phyloP scores from a whole-genome alignment of 2,113 vertebrate species.

The Tretioscincus oriximinensis region DNA sequence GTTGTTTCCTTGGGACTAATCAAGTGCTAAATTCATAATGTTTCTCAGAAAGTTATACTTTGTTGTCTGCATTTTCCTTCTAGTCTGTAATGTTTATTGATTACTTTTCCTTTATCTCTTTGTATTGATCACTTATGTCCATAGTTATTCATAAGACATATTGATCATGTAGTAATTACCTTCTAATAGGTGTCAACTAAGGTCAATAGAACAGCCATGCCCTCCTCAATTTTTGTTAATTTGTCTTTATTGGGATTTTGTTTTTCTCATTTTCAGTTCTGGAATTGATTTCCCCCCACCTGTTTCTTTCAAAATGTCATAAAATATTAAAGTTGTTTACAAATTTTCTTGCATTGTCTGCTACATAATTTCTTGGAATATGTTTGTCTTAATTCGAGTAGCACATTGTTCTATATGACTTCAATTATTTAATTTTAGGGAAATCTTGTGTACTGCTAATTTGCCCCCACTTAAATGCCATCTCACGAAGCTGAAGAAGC shows the following conservation, averaged over 20 bases:
- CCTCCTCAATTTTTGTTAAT: slow-evolving; percentile 71
- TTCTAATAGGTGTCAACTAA: slow-evolving; percentile 68
- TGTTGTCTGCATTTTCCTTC: background rate
- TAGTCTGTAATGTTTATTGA: slow-evolving; percentile 64
- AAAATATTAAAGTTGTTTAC: slow-evolving; percentile 54
- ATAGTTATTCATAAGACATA: slow-evolving; percentile 65
- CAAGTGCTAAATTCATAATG: background rate
- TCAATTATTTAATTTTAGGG: background rate
- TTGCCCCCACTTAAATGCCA: too few species aligned
- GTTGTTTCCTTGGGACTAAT: too few species aligned
- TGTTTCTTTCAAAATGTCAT: slow-evolving; percentile 34
- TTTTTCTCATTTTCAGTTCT: slow-evolving; percentile 65
- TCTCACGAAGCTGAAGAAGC: too few species aligned
- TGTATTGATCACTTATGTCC: slow-evolving; percentile 62
- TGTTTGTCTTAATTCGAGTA: background rate
- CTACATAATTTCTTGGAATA: background rate
- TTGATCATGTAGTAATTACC: slow-evolving; percentile 68
- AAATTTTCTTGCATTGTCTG: accelerated
- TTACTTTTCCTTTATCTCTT: slow-evolving; percentile 65
- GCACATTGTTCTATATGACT: background rate
- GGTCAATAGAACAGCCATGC: slow-evolving; percentile 54
- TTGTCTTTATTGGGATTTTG: slow-evolving; percentile 72
- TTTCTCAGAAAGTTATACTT: slow-evolving; percentile 3
- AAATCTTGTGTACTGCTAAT: background rate
- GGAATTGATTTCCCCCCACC: slow-evolving; percentile 48